phyloP scores from a whole-genome alignment of 2,113 vertebrate genomes.

The Corythoichthys intestinalis region DNA sequence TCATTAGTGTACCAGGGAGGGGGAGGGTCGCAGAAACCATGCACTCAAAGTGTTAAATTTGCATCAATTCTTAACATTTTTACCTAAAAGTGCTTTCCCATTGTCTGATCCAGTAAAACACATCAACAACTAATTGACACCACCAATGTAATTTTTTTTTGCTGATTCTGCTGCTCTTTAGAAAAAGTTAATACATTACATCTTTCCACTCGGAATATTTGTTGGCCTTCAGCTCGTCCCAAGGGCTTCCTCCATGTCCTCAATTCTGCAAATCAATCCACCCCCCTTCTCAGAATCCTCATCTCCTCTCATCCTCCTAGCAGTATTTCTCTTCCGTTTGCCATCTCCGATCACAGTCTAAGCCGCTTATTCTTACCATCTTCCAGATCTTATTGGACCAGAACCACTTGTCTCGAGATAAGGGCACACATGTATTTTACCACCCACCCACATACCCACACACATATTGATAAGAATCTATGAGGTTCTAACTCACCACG shows the following conservation, averaged over 20 bases:
- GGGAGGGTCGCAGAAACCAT: not conserved
- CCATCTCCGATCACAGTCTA: conserved; percentile 63
- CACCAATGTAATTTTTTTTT: not conserved
- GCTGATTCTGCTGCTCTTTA: conserved; percentile 20
- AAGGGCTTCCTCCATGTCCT: conserved; percentile 54
- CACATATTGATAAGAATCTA: conserved; percentile 67
- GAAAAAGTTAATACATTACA: conserved; percentile 8
- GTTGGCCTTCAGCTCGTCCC: conserved; percentile 37
- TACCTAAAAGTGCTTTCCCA: not conserved
- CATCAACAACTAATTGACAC: not conserved
- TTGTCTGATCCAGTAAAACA: not conserved
- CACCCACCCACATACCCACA: conserved; percentile 32
- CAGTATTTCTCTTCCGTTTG: conserved; percentile 49
- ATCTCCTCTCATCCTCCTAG: conserved; percentile 56
- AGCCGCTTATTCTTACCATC: conserved; percentile 73
- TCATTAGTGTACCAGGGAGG: not conserved
- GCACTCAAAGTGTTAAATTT: not conserved
- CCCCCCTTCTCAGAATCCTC: conserved; percentile 38
- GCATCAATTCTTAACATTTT: not conserved
- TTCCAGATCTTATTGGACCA: conserved; percentile 70
- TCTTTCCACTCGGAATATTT: conserved; percentile 29
- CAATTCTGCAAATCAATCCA: conserved; percentile 50
- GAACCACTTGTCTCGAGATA: conserved; percentile 77
- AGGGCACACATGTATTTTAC: conserved; percentile 50
- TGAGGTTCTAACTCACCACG: conserved; percentile 44